A percentile compares a stretch with the other conserved stretches of the same genome.
Conservation (phyloP, 2,113 vertebrate species). For the Cromileptes altivelis region DNA sequence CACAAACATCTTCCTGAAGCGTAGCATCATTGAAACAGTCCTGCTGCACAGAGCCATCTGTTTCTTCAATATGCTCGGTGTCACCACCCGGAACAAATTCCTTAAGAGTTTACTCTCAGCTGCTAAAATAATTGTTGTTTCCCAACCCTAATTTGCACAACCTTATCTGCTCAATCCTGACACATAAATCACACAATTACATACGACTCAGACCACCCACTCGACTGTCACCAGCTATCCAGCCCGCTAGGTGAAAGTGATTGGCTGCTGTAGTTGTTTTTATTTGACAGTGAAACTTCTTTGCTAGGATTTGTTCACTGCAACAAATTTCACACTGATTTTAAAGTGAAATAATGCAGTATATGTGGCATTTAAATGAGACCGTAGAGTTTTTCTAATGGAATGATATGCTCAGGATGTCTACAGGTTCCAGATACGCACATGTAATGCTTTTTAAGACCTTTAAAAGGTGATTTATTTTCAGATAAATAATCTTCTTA, state of each 20-base stretch:
- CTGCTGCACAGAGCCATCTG: conserved; percentile 38
- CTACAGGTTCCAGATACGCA: too few relatives aligned
- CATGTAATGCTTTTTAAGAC: too few relatives aligned
- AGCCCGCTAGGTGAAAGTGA: neutral
- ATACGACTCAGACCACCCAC: conserved; percentile 53
- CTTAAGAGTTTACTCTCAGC: conserved; percentile 18
- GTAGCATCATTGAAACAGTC: neutral
- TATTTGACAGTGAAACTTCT: neutral
- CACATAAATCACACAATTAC: conserved; percentile 38
- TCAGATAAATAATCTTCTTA: too few relatives aligned
- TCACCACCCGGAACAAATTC: conserved; percentile 26
- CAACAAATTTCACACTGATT: neutral
- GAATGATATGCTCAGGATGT: neutral
- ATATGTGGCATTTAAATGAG: neutral
- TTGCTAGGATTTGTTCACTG: neutral
- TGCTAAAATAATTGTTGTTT: conserved; percentile 43
- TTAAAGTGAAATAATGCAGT: neutral
- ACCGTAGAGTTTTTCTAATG: too few relatives aligned
- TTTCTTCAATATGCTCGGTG: conserved; percentile 37
- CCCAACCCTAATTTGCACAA: conserved; percentile 41
- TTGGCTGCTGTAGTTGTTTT: neutral
- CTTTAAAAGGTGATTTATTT: too few relatives aligned
- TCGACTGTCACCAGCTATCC: neutral
- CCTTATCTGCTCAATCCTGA: conserved; percentile 37
- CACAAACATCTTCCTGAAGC: neutral